These are phyloP conservation scores for Suricata suricatta DNA, from an alignment of 2,113 vertebrate species.

Conservation along the genomic window DNA sequence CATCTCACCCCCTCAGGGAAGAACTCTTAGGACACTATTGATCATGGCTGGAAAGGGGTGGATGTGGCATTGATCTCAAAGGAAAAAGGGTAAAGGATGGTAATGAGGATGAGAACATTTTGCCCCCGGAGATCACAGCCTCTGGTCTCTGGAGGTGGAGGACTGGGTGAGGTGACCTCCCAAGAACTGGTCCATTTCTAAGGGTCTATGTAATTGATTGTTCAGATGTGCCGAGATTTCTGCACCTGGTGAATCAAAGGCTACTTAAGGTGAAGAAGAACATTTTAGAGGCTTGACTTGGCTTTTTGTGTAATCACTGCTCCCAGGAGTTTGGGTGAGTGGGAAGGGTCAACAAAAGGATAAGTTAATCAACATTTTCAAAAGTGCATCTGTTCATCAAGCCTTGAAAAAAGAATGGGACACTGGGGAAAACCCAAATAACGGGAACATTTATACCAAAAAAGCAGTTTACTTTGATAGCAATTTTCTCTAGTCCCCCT, in stretches of 20 bases:
- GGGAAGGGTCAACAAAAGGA: constrained; percentile 76
- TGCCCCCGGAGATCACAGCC: neutral
- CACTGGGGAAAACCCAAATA: constrained; percentile 81
- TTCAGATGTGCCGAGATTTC: constrained; percentile 58
- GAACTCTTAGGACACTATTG: neutral
- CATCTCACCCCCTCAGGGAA: neutral
- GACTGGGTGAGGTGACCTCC: neutral
- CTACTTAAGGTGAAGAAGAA: constrained; percentile 77
- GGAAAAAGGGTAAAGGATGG: neutral
- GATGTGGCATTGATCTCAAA: constrained; percentile 3
- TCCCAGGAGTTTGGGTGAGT: constrained; percentile 76
- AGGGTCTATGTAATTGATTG: constrained; percentile 18
- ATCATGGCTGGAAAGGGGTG: neutral
- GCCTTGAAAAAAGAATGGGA: constrained; percentile 78
- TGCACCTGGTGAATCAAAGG: constrained; percentile 74
- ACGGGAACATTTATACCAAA: constrained; percentile 81
- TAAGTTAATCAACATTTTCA: constrained; percentile 83
- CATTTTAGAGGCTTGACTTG: constrained; percentile 52
- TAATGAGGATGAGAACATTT: constrained; percentile 3
- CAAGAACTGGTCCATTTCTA: neutral
- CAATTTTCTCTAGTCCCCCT: constrained; percentile 78
- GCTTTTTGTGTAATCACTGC: constrained; percentile 70
- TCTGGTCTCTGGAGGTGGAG: constrained; percentile 14
- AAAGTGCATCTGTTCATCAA: constrained; percentile 80
- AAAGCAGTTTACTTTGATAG: constrained; percentile 82